These are phyloP conservation scores for Cuculus canorus DNA, from an alignment of 2,797 vertebrate species.

Conservation along the genomic window DNA sequence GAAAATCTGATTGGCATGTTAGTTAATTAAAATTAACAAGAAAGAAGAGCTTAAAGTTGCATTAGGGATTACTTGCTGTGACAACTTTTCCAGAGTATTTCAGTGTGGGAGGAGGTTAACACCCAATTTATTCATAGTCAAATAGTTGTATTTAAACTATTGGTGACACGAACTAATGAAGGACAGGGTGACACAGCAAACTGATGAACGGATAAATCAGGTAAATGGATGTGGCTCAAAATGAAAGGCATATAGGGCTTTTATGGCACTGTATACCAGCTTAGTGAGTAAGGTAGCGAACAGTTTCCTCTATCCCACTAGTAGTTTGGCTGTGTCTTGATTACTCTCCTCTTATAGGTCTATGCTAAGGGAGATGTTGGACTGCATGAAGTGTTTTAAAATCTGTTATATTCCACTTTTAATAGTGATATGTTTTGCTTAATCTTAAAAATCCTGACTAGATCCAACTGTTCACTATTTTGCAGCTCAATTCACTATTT, in stretches of 20 bases:
- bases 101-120: constrained; percentile 53
- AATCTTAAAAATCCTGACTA: background rate
- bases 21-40: constrained; percentile 77
- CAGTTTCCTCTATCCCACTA: background rate
- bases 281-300: background rate
- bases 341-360: background rate
- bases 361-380: background rate
- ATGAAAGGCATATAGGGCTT: background rate
- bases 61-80: constrained; percentile 54
- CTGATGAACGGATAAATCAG: background rate
- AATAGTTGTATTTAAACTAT: constrained; percentile 63
- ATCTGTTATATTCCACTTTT: background rate
- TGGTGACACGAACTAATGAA: constrained; percentile 38
- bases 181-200: constrained; percentile 36
- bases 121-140: constrained; percentile 67
- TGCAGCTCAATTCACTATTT: background rate
- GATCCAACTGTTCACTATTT: background rate
- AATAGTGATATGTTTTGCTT: background rate
- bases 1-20: constrained; percentile 68
- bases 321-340: background rate
- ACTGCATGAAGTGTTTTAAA: background rate
- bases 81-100: constrained; percentile 71
- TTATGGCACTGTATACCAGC: background rate
- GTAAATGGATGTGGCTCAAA: background rate
- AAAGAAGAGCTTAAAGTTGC: constrained; percentile 68